Base-by-base conservation (phyloP, 2,888 invertebrate species). In the Eurytoma adleriae region DNA sequence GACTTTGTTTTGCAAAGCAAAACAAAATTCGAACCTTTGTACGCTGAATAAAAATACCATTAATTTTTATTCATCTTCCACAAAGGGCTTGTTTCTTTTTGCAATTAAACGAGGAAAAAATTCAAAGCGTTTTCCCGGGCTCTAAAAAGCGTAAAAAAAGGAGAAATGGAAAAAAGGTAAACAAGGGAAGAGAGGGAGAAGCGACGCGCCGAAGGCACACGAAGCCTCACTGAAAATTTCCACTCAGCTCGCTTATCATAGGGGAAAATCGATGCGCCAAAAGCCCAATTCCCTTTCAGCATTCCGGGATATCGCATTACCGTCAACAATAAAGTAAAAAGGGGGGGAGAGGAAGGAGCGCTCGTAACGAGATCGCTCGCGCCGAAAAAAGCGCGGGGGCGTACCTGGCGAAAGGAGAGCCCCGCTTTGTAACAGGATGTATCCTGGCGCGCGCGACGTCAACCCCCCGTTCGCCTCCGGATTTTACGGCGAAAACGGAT, bases 351-450 rank as follows among this genome's bases (percentile, higher is more conserved):
- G 5, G 27, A 12, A 16, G 30, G 18, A n/a, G 64, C 18, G 14
- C 13, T 3, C 50, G 74, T 70, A 74, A 75, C 67, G 75, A 75
- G 75, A 79, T 79, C 71, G 52, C 59, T 40, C 40, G 59, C n/a
- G n/a, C 1, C n/a, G 20, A 20, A 70, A 71, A 66, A 79, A 67
- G 66, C 30, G 27, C 5, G 20, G 18, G 24, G 12, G 13, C 1
- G 16, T 48, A 24, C 14, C 40, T 10, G 56, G 62, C 73, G 40
- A 48, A 54, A 54, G n/a, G 54, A 70, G 79, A 79, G 74, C 40
- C 70, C 57, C 30, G 52, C 69, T 66, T 79, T 69, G 70, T 64
- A 74, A 73, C 74, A 74, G 79, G 69, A 79, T 79, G 74, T 66
- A 59, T 64, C 30, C 57, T 66, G 57, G 56, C 62, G 78, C 20